These are phyloP conservation scores for Clytia hemisphaerica DNA, from an alignment of 30 jellyfish, hydroid and myxozoan genomes.

Conservation along the genomic window DNA sequence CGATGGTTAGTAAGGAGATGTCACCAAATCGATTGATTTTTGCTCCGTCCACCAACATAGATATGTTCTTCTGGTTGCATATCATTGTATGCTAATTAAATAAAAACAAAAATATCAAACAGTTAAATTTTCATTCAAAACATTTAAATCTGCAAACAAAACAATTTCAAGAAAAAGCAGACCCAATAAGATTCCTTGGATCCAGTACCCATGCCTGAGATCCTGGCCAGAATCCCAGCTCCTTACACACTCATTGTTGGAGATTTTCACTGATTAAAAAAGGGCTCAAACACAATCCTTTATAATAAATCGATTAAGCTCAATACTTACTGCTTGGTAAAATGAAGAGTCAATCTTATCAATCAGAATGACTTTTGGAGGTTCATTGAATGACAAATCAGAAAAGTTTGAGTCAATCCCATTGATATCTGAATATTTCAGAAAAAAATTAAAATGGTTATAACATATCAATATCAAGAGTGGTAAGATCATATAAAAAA, in stretches of 20 bases:
- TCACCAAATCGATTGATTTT: slow-evolving; percentile 53
- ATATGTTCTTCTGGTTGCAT: slow-evolving; percentile 4
- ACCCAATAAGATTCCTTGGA: too few relatives aligned
- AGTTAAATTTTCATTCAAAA: background rate
- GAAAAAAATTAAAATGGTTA: background rate
- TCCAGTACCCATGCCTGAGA: too few relatives aligned
- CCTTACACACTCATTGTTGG: too few relatives aligned
- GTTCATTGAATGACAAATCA: background rate
- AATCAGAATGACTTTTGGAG: slow-evolving; percentile 23
- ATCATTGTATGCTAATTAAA: background rate
- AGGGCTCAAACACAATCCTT: too few relatives aligned
- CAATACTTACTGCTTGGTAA: slow-evolving; percentile 1
- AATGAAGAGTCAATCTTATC: background rate
- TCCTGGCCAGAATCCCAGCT: too few relatives aligned
- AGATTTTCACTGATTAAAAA: too few relatives aligned
- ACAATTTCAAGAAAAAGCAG: too few relatives aligned
- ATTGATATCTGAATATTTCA: background rate
- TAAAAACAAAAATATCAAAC: background rate
- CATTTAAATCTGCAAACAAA: background rate
- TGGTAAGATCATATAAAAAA: background rate
- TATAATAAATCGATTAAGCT: too few relatives aligned
- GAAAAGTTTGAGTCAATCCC: background rate
- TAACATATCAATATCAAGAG: background rate
- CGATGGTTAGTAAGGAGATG: slow-evolving; percentile 50
- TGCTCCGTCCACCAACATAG: slow-evolving; percentile 56